Base-by-base conservation (phyloP, 2,113 vertebrate species). In the Percina caprodes region DNA sequence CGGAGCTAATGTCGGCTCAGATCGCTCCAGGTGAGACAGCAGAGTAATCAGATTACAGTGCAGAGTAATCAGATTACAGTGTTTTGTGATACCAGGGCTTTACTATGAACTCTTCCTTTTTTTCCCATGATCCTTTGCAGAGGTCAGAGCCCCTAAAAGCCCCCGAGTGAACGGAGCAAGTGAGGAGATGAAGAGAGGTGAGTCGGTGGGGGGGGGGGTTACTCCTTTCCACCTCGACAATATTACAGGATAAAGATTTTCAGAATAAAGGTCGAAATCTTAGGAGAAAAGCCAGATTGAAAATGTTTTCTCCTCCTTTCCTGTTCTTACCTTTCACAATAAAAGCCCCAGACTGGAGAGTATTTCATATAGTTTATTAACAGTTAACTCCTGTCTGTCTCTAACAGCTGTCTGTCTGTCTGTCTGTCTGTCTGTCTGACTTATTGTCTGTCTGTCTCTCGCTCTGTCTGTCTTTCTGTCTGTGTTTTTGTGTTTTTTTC, bases 151-250 rank as follows among this genome's bases (percentile, higher is more conserved):
- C 84, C 66, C 86, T n/a, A 80, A 84, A 90, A 87, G 61, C 49
- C 66, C 79, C 35, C 61, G 42, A 66, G 30, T 81, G 66, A 83
- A 35, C 69, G 79, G 69, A 74, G 23, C 76, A 1, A 59, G 52
- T 39, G 83, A 90, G 2, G 78, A 86, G 55, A 83, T 90, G 80
- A 91, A 89, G 88, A 92, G 89, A 79, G 96, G 96, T 80, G 94
- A 95, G 90, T 30, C 26, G 26, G 26, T 2, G 26, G 26, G 26
- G 26, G 26, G 26, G 26, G 26, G 26, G 26, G 26, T 2, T 30
- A 3, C 33, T 3, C n/a, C n/a, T n/a, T n/a, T n/a, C n/a, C n/a
- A n/a, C n/a, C n/a, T n/a, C n/a, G 33, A 33, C 33, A 33, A 33
- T 33, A 5, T 33, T 33, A 33, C 33, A 30, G 26, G 26, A 30